Conservation (phyloP, 92 coral and sea anemone species). For the Actinernus sp. region DNA sequence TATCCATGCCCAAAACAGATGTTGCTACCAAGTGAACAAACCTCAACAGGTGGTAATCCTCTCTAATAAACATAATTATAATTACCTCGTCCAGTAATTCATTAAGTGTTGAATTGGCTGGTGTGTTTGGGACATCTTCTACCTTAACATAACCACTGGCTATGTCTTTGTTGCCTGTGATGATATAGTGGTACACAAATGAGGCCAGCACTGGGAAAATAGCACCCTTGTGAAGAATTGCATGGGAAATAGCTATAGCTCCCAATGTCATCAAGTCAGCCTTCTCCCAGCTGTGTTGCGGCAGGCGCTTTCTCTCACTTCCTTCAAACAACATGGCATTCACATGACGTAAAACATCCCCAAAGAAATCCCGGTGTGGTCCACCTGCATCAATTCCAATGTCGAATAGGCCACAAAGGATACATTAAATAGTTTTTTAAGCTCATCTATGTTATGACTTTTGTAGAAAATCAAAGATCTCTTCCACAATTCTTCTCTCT, state of each 20-base stretch:
- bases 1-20: too few relatives aligned
- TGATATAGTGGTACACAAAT: constrained; percentile 4
- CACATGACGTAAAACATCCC: constrained; percentile 15
- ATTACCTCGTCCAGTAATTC: constrained; percentile 23
- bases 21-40: too few relatives aligned
- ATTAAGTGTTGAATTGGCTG: constrained; percentile 23
- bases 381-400: constrained; percentile 52
- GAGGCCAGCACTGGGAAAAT: constrained; percentile 8
- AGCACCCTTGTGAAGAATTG: constrained; percentile 27
- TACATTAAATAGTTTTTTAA: constrained; percentile 25
- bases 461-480: constrained; percentile 25
- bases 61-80: too few relatives aligned
- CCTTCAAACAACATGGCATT: constrained; percentile 36
- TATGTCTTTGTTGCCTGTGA: constrained; percentile 17
- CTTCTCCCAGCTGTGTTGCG: constrained; percentile 37
- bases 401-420: constrained; percentile 37
- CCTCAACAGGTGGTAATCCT: too few relatives aligned
- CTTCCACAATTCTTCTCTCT: constrained; percentile 8
- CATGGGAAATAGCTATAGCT: constrained; percentile 36
- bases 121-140: constrained; percentile 39
- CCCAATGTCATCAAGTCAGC: constrained; percentile 32
- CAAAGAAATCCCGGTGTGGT: constrained; percentile 31
- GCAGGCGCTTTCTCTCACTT: constrained; percentile 12
- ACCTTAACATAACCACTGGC: constrained; percentile 25
- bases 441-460: constrained; percentile 4